Evolutionary conservation across 2,113 vertebrate genomes (phyloP).

Genomic region (Forbesichthys papilliferus): DNA sequence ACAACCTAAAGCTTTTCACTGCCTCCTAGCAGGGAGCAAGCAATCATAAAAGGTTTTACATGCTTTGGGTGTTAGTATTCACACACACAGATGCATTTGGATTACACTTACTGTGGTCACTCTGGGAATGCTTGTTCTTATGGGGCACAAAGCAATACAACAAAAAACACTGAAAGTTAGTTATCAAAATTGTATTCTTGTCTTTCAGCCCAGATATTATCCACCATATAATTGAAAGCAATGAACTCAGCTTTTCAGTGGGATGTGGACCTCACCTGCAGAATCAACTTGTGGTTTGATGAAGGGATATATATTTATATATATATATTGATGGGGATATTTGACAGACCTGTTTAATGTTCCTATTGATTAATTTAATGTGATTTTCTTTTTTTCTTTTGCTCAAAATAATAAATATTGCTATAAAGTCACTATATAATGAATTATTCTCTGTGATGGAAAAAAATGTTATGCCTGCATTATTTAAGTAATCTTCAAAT

Average conservation of each 20-base stretch:
- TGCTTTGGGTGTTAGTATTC: conserved; percentile 3
- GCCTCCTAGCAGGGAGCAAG: neutral
- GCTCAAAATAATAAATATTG: neutral
- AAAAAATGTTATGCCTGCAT: neutral
- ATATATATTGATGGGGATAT: neutral
- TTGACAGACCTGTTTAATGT: neutral
- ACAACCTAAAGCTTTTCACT: conserved; percentile 2
- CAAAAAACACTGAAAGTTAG: conserved; percentile 19
- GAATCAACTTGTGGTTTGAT: conserved; percentile 59
- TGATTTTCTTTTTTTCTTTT: conserved; percentile 17
- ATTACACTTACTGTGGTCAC: conserved; percentile 1
- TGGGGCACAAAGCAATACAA: conserved; percentile 25
- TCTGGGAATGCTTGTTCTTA: conserved; percentile 27
- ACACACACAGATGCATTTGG: neutral
- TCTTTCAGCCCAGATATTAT: conserved; percentile 79
- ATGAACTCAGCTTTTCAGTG: conserved; percentile 65
- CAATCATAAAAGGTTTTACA: neutral
- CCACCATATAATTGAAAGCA: conserved; percentile 77
- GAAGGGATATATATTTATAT: conserved; percentile 10
- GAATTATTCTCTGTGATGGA: neutral
- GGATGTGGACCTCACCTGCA: conserved; percentile 67
- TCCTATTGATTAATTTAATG: conserved; percentile 52
- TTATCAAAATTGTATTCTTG: conserved; percentile 70
- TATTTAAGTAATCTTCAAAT: conserved; percentile 5
- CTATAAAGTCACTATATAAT: neutral